These are phyloP conservation scores for Syrista parreyssii DNA, from an alignment of 2,888 invertebrate species.

Conservation along the genomic window DNA sequence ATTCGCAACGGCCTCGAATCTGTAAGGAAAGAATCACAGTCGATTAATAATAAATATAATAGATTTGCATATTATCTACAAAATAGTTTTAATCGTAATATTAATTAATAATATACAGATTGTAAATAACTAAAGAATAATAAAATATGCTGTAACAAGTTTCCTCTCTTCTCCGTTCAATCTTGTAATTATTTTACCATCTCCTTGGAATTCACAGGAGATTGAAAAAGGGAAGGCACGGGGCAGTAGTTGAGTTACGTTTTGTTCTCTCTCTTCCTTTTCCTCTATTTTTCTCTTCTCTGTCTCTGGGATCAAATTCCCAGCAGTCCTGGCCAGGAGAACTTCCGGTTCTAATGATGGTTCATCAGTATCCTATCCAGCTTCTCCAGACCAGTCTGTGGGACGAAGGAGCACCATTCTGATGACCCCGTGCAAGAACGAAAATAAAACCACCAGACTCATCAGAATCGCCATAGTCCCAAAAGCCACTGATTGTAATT, in stretches of 20 bases:
- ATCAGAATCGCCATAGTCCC: background rate
- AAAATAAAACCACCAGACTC: background rate
- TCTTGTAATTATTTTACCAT: conserved; percentile 7
- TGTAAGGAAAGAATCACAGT: no score
- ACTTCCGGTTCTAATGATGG: background rate
- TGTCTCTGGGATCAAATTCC: background rate
- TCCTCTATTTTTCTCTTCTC: background rate
- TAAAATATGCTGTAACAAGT: conserved; percentile 65
- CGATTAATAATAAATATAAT: background rate
- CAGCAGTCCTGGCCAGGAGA: background rate
- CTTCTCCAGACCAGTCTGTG: no score
- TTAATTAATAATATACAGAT: conserved; percentile 65
- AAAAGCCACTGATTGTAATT: background rate
- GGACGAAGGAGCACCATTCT: conserved; percentile 17
- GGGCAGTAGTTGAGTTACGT: conserved; percentile 40
- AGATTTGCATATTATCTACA: conserved; percentile 61
- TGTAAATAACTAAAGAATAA: conserved; percentile 66
- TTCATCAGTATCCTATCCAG: no score
- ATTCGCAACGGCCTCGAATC: no score
- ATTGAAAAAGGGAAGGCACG: conserved; percentile 52
- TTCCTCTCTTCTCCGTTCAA: conserved; percentile 31
- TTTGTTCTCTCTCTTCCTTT: conserved; percentile 12
- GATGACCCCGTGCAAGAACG: conserved; percentile 8
- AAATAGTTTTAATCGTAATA: conserved; percentile 66
- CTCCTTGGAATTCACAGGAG: conserved; percentile 24